Percentiles rank a stretch among this genome's conserved stretches.
phyloP scores from a whole-genome alignment of 2,113 vertebrate genomes.

The Hypocryptadius cinnamomeus region DNA sequence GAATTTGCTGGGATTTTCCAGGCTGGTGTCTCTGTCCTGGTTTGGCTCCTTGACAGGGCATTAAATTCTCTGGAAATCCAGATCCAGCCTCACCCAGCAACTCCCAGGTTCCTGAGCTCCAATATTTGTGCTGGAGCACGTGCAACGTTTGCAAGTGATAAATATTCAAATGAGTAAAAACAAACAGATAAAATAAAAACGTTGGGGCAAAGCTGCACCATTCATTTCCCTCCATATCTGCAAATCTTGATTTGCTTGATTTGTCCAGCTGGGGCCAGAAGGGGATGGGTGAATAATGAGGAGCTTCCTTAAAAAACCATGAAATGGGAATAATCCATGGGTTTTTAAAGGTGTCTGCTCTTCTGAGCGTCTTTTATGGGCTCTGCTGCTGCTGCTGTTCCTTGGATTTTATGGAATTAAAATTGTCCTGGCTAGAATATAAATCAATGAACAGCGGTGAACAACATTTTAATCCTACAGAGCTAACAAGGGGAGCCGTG shows the following conservation, averaged over 20 bases:
- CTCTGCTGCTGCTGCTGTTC: not conserved
- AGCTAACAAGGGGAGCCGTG: accelerated
- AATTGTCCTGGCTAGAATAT: not conserved
- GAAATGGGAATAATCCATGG: not conserved
- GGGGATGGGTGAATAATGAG: not conserved
- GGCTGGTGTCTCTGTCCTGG: not conserved
- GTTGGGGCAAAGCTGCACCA: not conserved
- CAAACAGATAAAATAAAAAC: not conserved
- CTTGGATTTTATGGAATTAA: not conserved
- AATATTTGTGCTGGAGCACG: not conserved
- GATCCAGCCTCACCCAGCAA: not conserved
- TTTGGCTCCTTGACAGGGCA: not conserved
- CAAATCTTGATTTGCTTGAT: not conserved
- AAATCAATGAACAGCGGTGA: not conserved
- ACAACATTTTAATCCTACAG: not conserved
- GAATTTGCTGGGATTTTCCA: not conserved
- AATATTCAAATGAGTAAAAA: not conserved
- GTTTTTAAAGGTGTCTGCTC: not conserved
- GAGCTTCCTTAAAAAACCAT: not conserved
- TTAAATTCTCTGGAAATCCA: not conserved
- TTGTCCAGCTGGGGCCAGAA: not conserved
- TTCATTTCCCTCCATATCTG: not conserved
- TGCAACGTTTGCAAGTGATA: not conserved
- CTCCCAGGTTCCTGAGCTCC: not conserved
- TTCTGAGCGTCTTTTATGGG: not conserved